Evolutionary conservation across 2,797 vertebrate genomes (phyloP), one percentile per base, ranked within the genome.

Genomic region (Aselliscus stoliczkanus): DNA sequence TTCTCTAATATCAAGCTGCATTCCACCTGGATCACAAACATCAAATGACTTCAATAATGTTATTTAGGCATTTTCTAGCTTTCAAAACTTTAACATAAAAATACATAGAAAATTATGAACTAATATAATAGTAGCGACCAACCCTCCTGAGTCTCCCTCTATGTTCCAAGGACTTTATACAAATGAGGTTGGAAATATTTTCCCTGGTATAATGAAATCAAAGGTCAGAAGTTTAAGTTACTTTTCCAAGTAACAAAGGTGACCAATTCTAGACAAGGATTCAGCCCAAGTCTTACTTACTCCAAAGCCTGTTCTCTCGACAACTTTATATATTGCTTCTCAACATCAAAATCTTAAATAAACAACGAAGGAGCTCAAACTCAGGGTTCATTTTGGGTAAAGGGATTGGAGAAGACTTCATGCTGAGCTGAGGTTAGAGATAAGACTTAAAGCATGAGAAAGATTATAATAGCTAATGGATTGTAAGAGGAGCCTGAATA

Each of bases 141-240:
- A 65, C 10, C 9, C 13, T 89, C 37, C 3, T 72, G 72, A 87
- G 7, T 79, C 10, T 75, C 42, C 37, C 37, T 75, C 10, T 37
- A 29, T 7, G 21, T 29, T 20, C 13, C 25, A 76, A 89, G 58
- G 17, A 58, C 12, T 47, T 93, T 65, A 39, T 54, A 64, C 7
- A 82, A 89, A 67, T 91, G 52, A 96, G 37, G 17, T 62, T 79
- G 50, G 42, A 82, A 91, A 20, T 77, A 72, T 52, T 94, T 93
- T 90, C 25, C 14, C 34, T n/a, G 3, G n/a, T 23, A 5, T 85
- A 69, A 77, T 65, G 23, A 73, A 88, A 87, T 47, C 21, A 75
- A 77, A 94, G 90, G 50, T 69, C 44, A 76, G 73, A 21, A 93
- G 42, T 42, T 42, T 60, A 84, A 72, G 31, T 91, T 80, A 83